These are phyloP conservation scores for Pimpla rufipes DNA, from an alignment of 2,888 invertebrate genomes.

Conservation along the genomic window DNA sequence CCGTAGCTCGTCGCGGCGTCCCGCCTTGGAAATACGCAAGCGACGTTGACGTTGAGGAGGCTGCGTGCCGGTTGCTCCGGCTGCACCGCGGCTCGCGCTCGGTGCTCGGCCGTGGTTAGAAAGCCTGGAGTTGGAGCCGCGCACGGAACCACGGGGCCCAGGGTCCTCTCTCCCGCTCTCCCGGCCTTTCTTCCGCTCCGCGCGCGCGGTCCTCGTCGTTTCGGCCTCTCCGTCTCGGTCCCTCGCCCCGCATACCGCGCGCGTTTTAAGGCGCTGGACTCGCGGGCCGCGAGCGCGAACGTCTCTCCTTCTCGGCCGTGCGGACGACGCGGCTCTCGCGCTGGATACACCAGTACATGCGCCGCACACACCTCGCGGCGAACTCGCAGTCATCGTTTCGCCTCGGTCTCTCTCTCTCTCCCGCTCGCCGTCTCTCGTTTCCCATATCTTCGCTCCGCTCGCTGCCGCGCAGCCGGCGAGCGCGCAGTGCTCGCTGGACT, in stretches of 20 bases:
- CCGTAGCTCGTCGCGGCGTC: too few species aligned
- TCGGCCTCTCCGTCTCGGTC: neutral
- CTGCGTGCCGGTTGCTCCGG: conserved; percentile 22
- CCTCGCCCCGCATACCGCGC: conserved; percentile 33
- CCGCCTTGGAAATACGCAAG: conserved; percentile 16
- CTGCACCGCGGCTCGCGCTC: neutral
- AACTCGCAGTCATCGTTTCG: conserved; percentile 2
- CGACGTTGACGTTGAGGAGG: conserved; percentile 28
- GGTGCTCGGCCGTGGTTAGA: conserved; percentile 79
- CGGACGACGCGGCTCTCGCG: neutral
- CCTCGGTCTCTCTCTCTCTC: neutral
- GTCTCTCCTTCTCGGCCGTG: conserved; percentile 35
- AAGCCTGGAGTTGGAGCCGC: conserved; percentile 77
- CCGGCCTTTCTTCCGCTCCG: conserved; percentile 40
- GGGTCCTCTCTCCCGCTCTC: conserved; percentile 13
- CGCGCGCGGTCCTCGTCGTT: neutral
- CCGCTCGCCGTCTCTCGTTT: neutral
- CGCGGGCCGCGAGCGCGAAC: conserved; percentile 27
- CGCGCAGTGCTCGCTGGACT: conserved; percentile 67
- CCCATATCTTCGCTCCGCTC: conserved; percentile 25
- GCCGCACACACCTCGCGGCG: neutral
- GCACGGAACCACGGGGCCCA: conserved; percentile 27
- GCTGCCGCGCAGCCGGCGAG: conserved; percentile 33
- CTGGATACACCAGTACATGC: conserved; percentile 18
- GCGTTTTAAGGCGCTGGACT: conserved; percentile 38